Conservation (phyloP, 1,140 invertebrate species). For the Tetramorium parvispinum region DNA sequence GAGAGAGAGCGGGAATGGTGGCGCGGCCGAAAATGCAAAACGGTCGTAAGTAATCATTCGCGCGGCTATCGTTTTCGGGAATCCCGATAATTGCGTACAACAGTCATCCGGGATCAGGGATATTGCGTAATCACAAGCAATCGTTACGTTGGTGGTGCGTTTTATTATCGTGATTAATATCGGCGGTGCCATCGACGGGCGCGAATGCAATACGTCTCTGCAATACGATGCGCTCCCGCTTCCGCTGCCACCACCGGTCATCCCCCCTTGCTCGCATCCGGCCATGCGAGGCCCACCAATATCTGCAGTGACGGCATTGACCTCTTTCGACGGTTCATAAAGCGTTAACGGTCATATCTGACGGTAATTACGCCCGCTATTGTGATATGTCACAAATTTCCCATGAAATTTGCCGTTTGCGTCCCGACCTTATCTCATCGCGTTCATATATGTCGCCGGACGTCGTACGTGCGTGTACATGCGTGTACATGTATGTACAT, state of each 20-base stretch:
- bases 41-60: conserved; percentile 18
- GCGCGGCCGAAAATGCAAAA: conserved; percentile 1
- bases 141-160: conserved; percentile 50
- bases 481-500: not conserved
- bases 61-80: conserved; percentile 34
- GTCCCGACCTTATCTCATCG: conserved; percentile 76
- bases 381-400: conserved; percentile 80
- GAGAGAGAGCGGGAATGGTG: not conserved
- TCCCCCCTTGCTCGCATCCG: not conserved
- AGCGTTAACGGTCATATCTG: conserved; percentile 70
- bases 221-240: conserved; percentile 22
- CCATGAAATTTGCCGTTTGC: conserved; percentile 80
- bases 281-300: conserved; percentile 11
- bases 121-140: conserved; percentile 30
- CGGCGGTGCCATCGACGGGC: conserved; percentile 29
- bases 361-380: conserved; percentile 80
- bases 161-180: conserved; percentile 61
- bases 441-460: conserved; percentile 39
- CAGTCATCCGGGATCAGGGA: conserved; percentile 16
- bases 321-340: conserved; percentile 68
- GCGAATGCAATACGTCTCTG: conserved; percentile 45
- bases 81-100: conserved; percentile 49
- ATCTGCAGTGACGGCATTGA: conserved; percentile 64
- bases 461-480: not conserved
- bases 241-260: not conserved